A percentile compares a stretch with the other conserved stretches of the same genome.
Conservation (phyloP, 2,888 invertebrate genomes). For the Nematopogon swammerdamellus region DNA sequence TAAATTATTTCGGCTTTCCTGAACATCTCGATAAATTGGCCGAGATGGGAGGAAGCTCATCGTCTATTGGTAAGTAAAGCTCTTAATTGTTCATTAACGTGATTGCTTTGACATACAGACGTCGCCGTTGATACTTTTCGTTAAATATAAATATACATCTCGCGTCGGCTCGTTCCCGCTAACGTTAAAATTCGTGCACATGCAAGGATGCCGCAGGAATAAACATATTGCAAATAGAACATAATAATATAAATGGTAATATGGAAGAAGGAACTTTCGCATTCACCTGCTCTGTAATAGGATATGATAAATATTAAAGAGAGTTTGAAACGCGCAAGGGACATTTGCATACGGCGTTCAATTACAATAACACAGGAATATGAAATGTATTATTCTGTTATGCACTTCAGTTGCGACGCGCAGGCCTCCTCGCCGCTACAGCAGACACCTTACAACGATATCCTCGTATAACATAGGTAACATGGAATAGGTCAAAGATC, state of each 20-base stretch:
- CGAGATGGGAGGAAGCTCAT: too few species aligned
- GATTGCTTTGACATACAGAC: too few species aligned
- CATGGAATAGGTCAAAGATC: too few species aligned
- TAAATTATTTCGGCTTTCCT: background rate
- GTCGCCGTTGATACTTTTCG: too few species aligned
- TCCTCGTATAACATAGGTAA: too few species aligned
- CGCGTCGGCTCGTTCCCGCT: too few species aligned
- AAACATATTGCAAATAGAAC: background rate
- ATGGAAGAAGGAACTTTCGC: constrained; percentile 2
- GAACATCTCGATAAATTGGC: background rate
- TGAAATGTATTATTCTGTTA: constrained; percentile 33
- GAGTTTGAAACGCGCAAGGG: constrained; percentile 24
- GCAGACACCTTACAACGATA: too few species aligned
- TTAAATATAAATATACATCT: too few species aligned
- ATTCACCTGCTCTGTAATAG: constrained; percentile 32
- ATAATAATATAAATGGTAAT: background rate
- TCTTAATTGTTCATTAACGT: too few species aligned
- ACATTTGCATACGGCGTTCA: constrained; percentile 47
- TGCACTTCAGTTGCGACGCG: constrained; percentile 25
- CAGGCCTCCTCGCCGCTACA: too few species aligned
- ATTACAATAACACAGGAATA: constrained; percentile 39
- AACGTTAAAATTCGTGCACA: too few species aligned
- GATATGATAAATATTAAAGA: constrained; percentile 41
- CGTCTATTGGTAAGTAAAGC: too few species aligned
- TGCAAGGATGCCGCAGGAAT: background rate